Evolutionary conservation across 2,113 vertebrate genomes (phyloP).

Genomic region (Anolis carolinensis): DNA sequence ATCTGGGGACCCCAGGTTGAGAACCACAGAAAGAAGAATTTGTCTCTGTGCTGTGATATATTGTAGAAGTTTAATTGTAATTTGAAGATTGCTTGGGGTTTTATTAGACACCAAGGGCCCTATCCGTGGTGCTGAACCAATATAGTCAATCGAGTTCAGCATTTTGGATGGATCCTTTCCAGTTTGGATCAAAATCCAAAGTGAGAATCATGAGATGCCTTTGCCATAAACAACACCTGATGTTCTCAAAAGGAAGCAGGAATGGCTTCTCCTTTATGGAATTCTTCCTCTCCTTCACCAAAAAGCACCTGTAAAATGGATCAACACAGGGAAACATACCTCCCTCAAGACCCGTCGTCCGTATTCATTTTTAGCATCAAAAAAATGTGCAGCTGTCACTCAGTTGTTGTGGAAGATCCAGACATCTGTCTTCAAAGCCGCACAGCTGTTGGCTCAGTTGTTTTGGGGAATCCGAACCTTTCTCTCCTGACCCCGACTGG

Average conservation of each 20-base stretch:
- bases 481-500: not conserved
- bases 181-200: no score
- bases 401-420: not conserved
- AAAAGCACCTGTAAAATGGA: not conserved
- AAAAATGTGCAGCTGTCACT: constrained; percentile 15
- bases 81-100: no score
- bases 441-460: constrained; percentile 17
- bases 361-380: not conserved
- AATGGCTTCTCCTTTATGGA: not conserved
- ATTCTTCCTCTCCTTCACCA: not conserved
- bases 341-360: not conserved
- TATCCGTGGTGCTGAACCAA: no score
- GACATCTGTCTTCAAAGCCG: not conserved
- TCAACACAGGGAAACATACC: not conserved
- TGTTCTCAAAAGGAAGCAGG: not conserved
- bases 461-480: not conserved
- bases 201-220: not conserved
- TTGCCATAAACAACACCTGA: not conserved
- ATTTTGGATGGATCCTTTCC: no score
- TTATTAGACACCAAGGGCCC: no score
- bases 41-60: no score
- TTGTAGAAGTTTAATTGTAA: no score
- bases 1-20: no score
- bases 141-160: no score
- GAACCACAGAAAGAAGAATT: no score